Evolutionary conservation across 2,113 vertebrate genomes (phyloP), one percentile per base, ranked within the genome.

Genomic region (Eolophus roseicapilla): DNA sequence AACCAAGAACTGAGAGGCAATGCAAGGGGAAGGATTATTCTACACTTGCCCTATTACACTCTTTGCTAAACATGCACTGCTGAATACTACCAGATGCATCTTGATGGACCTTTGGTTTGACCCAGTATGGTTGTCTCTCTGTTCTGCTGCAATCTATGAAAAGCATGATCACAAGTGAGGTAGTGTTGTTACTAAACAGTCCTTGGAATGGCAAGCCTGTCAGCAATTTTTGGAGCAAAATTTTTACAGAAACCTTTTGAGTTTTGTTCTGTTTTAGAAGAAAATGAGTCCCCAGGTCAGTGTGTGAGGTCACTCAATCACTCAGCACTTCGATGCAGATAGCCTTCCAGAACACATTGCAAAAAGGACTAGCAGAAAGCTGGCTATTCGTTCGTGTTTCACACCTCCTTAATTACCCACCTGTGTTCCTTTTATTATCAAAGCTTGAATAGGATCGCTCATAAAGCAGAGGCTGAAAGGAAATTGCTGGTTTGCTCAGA

Each of bases 321-420:
- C 95, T 97, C 95, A 93, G 95, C 90, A 91, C 93, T 91, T 91
- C 18, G 10, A 80, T 90, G 94, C 71, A 87, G 93, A 95, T 92
- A 95, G 82, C 35, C 86, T 92, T 92, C 62, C 93, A 91, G 93
- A 96, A 47, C 76, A 93, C 57, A 25, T 5, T 88, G 55, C 1
- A 0, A 92, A 82, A 95, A 94, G 88, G 94, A 96, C 85, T 29
- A 94, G 90, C 94, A 94, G 91, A 96, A 98, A 97, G 67, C 75
- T 97, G 96, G 96, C 97, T 97, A 96, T 97, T 97, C 44, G 52
- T 90, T 93, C 55, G 49, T 86, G 97, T 96, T 98, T 98, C 97
- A 98, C 97, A 97, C 97, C 97, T 98, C 96, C 96, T 97, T 98
- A 98, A 98, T 98, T 98, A 98, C 96, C 97, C 97, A 98, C 97